Base-by-base conservation (phyloP, 1,140 invertebrate species). In the Delia radicum region DNA sequence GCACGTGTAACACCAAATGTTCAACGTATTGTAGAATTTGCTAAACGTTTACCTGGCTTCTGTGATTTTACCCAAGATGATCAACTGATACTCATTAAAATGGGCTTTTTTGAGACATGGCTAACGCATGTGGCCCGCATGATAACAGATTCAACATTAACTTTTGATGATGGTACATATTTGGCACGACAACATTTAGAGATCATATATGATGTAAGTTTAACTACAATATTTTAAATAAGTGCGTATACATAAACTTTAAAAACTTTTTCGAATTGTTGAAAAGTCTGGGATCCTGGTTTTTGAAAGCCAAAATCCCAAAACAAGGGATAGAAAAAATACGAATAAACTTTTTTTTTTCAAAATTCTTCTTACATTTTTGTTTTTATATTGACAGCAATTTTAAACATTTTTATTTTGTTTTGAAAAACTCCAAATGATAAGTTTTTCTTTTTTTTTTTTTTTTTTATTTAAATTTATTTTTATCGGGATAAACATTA, bases 51-150 rank as follows among this genome's bases (percentile, higher is more conserved):
- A 77, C 96, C 96, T 42, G 94, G 95, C 77, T 98, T 98, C 88
- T 90, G 91, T 81, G 91, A 93, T 71, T 89, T 98, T 72, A 91
- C 92, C 24, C 96, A 97, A 87, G 95, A 97, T 80, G 96, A 97
- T 87, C 96, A 98, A 87, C 89, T 98, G 73, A 96, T 97, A 79
- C 90, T 98, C 48, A 96, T 98, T 80, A 98, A 99, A 89, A 91
- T 95, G 80, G 96, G 96, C 37, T 98, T 98, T 89, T 97, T 98
- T 87, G 97, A 99, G 88, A 92, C 98, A 69, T 98, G 97, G 97
- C 88, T 98, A 74, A 93, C 94, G 69, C 92, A 97, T 79, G 93
- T 96, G 73, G 90, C 95, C 0, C 91, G 93, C 71, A 91, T 97
- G 87, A 93, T 95, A n/a, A 90, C 91, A 3, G 92, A 95, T 75